Evolutionary conservation across 1,140 invertebrate species (phyloP).

Genomic region (Psilanteris sp.): DNA sequence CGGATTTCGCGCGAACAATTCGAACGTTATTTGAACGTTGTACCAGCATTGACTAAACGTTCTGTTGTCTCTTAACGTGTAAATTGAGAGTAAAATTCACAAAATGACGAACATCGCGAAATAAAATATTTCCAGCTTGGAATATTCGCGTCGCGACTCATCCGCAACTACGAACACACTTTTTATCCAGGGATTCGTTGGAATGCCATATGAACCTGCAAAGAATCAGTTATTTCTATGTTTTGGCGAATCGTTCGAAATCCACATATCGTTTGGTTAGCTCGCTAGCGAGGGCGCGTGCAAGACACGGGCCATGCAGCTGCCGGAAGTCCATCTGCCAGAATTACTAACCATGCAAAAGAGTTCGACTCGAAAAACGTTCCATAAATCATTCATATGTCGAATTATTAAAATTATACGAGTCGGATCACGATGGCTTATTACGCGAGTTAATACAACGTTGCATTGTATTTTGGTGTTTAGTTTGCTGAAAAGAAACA

Average conservation of each 20-base stretch:
- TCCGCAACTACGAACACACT: no score
- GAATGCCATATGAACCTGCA: no score
- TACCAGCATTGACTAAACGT: no score
- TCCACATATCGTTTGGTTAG: constrained; percentile 43
- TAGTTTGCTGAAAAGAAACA: no score
- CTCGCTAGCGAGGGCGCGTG: constrained; percentile 66
- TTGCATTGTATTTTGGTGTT: background rate
- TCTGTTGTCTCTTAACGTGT: no score
- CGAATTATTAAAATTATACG: constrained; percentile 11
- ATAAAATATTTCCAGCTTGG: no score
- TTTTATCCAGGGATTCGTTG: no score
- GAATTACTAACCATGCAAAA: constrained; percentile 68
- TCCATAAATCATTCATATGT: constrained; percentile 36
- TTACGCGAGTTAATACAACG: background rate
- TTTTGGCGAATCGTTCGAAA: constrained; percentile 53
- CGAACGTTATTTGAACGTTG: no score
- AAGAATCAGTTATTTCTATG: constrained; percentile 17
- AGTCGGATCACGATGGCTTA: background rate
- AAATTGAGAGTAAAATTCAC: no score
- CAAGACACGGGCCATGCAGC: constrained; percentile 71
- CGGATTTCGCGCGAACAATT: no score
- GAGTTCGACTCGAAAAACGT: constrained; percentile 59
- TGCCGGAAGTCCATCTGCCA: constrained; percentile 76
- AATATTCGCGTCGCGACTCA: no score
- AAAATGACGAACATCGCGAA: no score